These are phyloP conservation scores for Malacosoma neustria DNA, from an alignment of 2,888 invertebrate species.

Conservation along the genomic window DNA sequence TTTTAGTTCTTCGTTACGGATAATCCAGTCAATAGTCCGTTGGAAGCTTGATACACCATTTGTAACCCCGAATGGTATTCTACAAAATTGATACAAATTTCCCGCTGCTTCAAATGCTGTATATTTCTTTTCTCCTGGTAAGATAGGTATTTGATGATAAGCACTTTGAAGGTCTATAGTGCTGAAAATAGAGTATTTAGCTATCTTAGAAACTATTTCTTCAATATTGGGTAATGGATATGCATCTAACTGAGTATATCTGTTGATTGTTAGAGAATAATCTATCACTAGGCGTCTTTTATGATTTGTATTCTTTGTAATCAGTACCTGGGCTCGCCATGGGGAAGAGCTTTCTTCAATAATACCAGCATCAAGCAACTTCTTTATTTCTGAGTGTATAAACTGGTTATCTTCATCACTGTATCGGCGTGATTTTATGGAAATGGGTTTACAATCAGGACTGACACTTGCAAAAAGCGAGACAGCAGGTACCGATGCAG, in stretches of 20 bases:
- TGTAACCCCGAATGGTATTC: too few relatives aligned
- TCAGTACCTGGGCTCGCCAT: constrained; percentile 16
- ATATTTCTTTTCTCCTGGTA: neutral
- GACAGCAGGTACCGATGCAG: neutral
- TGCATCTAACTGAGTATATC: constrained; percentile 14
- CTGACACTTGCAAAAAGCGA: neutral
- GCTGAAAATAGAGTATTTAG: neutral
- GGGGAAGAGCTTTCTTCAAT: constrained; percentile 9
- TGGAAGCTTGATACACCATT: too few relatives aligned
- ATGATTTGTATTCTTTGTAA: constrained; percentile 11
- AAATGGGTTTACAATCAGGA: neutral
- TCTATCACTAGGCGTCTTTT: constrained; percentile 14
- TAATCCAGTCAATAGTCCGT: too few relatives aligned
- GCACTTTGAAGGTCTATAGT: neutral
- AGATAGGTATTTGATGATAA: constrained; percentile 3
- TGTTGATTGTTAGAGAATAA: constrained; percentile 16
- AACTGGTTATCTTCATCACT: neutral
- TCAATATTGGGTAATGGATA: constrained; percentile 15
- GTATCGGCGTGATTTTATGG: neutral
- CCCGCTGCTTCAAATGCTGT: constrained; percentile 4
- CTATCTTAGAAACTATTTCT: constrained; percentile 5
- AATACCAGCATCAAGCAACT: neutral
- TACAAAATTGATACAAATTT: neutral
- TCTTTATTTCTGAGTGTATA: neutral
- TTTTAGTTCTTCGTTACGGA: too few relatives aligned